phyloP scores from a whole-genome alignment of 2,113 vertebrate species.

The Marmota monax region DNA sequence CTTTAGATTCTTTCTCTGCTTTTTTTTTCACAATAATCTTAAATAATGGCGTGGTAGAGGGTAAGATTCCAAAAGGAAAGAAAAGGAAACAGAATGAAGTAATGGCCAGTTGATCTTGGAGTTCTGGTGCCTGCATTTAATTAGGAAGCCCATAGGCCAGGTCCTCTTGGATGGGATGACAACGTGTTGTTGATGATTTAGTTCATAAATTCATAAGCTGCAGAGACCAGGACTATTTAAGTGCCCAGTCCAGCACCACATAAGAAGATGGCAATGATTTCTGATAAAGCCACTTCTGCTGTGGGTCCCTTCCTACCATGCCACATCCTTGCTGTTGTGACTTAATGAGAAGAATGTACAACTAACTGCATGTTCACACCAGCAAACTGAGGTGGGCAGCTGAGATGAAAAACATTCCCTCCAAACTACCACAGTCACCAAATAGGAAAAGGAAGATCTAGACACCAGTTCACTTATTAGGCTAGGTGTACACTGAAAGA shows the following conservation, averaged over 20 bases:
- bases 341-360: neutral
- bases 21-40: neutral
- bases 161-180: neutral
- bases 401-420: neutral
- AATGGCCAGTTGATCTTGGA: constrained; percentile 18
- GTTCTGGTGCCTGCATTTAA: constrained; percentile 27
- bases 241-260: neutral
- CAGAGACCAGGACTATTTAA: constrained; percentile 9
- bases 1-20: neutral
- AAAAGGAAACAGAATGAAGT: constrained; percentile 33
- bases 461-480: neutral
- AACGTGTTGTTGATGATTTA: constrained; percentile 35
- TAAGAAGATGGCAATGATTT: constrained; percentile 6
- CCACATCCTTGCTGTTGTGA: constrained; percentile 2
- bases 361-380: neutral
- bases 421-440: neutral
- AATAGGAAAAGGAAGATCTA: neutral
- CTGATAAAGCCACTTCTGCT: neutral
- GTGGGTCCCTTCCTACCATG: neutral
- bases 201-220: constrained; percentile 52
- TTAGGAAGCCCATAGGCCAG: constrained; percentile 15
- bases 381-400: neutral
- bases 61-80: neutral
- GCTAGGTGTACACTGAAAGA: neutral
- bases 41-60: constrained; percentile 31